These are phyloP conservation scores for Junonia oenone DNA, from an alignment of 2,888 invertebrate genomes.

Conservation along the genomic window DNA sequence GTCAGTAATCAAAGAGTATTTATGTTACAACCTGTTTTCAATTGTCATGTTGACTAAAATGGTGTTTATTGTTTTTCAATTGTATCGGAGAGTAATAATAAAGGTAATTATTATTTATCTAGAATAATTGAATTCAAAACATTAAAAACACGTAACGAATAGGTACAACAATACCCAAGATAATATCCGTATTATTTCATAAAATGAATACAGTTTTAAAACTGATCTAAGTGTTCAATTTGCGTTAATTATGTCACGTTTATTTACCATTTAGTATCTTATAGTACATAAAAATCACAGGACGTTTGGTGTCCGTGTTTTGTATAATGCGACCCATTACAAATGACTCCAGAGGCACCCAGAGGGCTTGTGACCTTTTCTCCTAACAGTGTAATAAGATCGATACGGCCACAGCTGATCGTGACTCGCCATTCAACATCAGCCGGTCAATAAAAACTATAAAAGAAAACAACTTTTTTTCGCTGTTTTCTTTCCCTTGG, in stretches of 20 bases:
- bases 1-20: conserved; percentile 42
- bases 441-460: too few relatives aligned
- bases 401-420: background rate
- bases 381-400: background rate
- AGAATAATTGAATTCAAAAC: too few relatives aligned
- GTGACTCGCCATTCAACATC: background rate
- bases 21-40: background rate
- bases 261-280: background rate
- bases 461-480: too few relatives aligned
- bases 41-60: background rate
- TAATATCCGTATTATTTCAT: too few relatives aligned
- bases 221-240: background rate
- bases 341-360: background rate
- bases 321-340: background rate
- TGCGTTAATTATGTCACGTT: background rate
- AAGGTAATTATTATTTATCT: too few relatives aligned
- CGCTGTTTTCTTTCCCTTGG: too few relatives aligned
- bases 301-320: background rate
- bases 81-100: background rate
- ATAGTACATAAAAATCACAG: background rate
- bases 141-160: too few relatives aligned
- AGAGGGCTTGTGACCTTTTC: background rate
- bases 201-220: background rate
- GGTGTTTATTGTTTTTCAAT: background rate
- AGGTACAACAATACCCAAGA: too few relatives aligned